phyloP scores from a whole-genome alignment of 2,888 invertebrate genomes.

The Orthosia gothica region DNA sequence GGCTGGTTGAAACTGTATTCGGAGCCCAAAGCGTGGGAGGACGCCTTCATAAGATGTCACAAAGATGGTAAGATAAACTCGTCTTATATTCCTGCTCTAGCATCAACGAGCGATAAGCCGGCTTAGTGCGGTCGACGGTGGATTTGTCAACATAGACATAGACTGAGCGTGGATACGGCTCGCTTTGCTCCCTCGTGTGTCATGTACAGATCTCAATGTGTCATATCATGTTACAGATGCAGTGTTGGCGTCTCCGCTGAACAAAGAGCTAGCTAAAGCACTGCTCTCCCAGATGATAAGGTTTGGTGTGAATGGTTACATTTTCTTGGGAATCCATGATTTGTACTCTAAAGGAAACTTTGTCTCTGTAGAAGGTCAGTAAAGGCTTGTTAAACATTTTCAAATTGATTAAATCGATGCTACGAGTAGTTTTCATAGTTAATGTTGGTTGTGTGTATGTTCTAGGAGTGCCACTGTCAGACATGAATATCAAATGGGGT shows the following conservation, averaged over 20 bases:
- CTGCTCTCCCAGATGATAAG: slow-evolving; percentile 1
- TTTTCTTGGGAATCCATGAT: slow-evolving; percentile 46
- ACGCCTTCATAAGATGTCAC: slow-evolving; percentile 9
- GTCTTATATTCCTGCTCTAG: neutral
- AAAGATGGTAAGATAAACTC: slow-evolving; percentile 22
- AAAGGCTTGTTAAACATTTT: neutral
- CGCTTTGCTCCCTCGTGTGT: neutral
- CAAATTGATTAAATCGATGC: neutral
- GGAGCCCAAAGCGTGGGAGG: slow-evolving; percentile 16
- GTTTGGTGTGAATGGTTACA: neutral
- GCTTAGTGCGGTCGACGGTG: neutral
- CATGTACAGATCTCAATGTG: neutral
- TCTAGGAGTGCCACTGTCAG: slow-evolving; percentile 34
- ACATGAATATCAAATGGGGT: slow-evolving; percentile 16
- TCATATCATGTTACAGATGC: slow-evolving; percentile 39
- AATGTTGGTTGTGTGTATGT: neutral
- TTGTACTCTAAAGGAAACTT: slow-evolving; percentile 41
- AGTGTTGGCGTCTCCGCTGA: slow-evolving; percentile 36
- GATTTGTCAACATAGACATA: neutral
- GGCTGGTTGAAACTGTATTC: slow-evolving; percentile 31
- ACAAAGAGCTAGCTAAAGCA: slow-evolving; percentile 4
- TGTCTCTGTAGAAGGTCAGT: slow-evolving; percentile 46
- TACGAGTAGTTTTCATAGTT: neutral
- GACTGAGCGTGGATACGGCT: no score
- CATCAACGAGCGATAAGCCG: no score